A percentile compares a stretch with the other conserved stretches of the same genome.
phyloP scores from a whole-genome alignment of 2,888 invertebrate species.

The Drosophila rubida region DNA sequence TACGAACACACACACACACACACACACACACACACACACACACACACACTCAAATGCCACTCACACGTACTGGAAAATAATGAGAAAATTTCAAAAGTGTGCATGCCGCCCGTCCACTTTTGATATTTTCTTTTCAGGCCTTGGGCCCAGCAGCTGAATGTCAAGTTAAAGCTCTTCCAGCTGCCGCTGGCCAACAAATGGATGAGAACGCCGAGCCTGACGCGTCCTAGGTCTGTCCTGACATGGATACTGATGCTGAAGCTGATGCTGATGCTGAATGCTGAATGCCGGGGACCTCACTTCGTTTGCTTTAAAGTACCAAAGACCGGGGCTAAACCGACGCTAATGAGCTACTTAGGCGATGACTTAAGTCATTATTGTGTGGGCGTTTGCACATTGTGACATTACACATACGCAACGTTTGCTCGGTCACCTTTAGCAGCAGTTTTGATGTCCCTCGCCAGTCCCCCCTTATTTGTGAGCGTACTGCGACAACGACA shows the following conservation, averaged over 20 bases:
- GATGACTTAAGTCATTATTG: slow-evolving; percentile 74
- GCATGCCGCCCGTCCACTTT: slow-evolving; percentile 54
- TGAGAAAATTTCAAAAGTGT: slow-evolving; percentile 76
- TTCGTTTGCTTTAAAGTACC: slow-evolving; percentile 51
- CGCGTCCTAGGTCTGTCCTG: not conserved
- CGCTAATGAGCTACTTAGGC: slow-evolving; percentile 78
- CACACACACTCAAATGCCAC: slow-evolving; percentile 36
- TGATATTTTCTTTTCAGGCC: slow-evolving; percentile 49
- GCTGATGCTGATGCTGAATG: not conserved
- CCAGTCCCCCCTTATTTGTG: not conserved
- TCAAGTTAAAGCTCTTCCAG: slow-evolving; percentile 71
- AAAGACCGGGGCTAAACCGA: slow-evolving; percentile 42
- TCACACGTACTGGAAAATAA: slow-evolving; percentile 64
- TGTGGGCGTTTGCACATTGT: slow-evolving; percentile 53
- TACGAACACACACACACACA: slow-evolving; percentile 23
- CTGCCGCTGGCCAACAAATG: slow-evolving; percentile 59
- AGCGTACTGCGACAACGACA: no score
- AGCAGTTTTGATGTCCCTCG: slow-evolving; percentile 3
- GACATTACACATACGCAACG: slow-evolving; percentile 69
- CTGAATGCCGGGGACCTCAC: slow-evolving; percentile 3
- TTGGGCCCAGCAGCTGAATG: slow-evolving; percentile 58
- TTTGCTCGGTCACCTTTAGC: slow-evolving; percentile 32
- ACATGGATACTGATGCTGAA: not conserved
- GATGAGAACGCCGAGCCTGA: slow-evolving; percentile 11
- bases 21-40: slow-evolving; percentile 27